Evolutionary conservation across 1,140 invertebrate genomes (phyloP).

Genomic region (Drosophila simulans): DNA sequence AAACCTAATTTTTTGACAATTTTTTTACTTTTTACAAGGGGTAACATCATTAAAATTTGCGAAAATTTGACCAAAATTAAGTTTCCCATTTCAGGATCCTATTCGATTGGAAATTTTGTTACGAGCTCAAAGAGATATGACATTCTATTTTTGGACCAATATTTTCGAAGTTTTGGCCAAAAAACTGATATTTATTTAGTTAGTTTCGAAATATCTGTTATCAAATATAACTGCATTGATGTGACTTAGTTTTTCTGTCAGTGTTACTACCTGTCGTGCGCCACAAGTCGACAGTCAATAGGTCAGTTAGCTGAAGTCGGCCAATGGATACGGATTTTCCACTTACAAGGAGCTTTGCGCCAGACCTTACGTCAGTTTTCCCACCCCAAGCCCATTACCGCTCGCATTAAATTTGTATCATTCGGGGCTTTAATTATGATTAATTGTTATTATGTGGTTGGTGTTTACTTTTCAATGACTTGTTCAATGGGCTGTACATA

Average conservation of each 20-base stretch:
- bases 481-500: conserved; percentile 58
- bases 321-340: conserved; percentile 18
- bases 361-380: background rate
- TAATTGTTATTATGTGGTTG: conserved; percentile 67
- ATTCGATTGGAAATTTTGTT: no score
- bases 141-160: no score
- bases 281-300: conserved; percentile 36
- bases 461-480: conserved; percentile 56
- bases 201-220: no score
- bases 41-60: no score
- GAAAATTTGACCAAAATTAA: no score
- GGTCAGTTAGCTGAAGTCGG: conserved; percentile 25
- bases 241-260: background rate
- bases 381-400: background rate
- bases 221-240: no score
- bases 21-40: no score
- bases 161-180: no score
- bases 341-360: conserved; percentile 32
- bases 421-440: conserved; percentile 71
- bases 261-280: background rate
- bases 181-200: no score
- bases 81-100: no score
- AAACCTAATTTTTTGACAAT: no score
- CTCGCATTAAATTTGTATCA: conserved; percentile 31
- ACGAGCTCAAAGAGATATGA: no score